Conservation (phyloP, 2,888 invertebrate species). For the Halocaridina rubra region DNA sequence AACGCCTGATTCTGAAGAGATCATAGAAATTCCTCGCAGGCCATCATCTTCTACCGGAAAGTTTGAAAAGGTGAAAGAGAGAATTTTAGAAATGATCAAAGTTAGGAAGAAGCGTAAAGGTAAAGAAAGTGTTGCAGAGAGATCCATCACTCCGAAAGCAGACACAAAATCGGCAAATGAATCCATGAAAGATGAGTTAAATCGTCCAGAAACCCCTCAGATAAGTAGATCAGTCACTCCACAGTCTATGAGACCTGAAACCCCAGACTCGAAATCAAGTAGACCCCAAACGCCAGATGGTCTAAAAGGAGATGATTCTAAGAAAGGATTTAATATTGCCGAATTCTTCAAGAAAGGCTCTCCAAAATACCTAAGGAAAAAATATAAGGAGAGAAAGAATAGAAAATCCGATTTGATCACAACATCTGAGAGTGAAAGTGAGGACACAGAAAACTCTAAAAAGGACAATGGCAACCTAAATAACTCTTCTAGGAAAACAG, state of each 20-base stretch:
- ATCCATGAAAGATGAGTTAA: background rate
- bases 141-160: slow-evolving; percentile 16
- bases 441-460: slow-evolving; percentile 28
- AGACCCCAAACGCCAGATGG: slow-evolving; percentile 31
- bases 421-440: slow-evolving; percentile 48
- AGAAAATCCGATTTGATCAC: slow-evolving; percentile 49
- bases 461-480: slow-evolving; percentile 2
- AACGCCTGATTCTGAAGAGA: background rate
- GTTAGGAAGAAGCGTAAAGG: background rate
- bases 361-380: slow-evolving; percentile 56
- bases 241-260: slow-evolving; percentile 27
- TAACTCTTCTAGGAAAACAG: background rate
- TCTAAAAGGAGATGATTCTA: slow-evolving; percentile 35
- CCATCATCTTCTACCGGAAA: slow-evolving; percentile 23
- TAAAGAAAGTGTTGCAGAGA: slow-evolving; percentile 13
- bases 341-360: slow-evolving; percentile 61
- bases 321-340: slow-evolving; percentile 52
- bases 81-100: slow-evolving; percentile 49
- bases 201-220: slow-evolving; percentile 27
- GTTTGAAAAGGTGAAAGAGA: slow-evolving; percentile 58
- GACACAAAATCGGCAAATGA: background rate
- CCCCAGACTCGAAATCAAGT: slow-evolving; percentile 35
- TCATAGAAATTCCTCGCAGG: background rate
- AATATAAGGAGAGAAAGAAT: slow-evolving; percentile 45
- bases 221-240: background rate